Evolutionary conservation across 2,888 invertebrate species (phyloP).

Genomic region (Acleris sparsana): DNA sequence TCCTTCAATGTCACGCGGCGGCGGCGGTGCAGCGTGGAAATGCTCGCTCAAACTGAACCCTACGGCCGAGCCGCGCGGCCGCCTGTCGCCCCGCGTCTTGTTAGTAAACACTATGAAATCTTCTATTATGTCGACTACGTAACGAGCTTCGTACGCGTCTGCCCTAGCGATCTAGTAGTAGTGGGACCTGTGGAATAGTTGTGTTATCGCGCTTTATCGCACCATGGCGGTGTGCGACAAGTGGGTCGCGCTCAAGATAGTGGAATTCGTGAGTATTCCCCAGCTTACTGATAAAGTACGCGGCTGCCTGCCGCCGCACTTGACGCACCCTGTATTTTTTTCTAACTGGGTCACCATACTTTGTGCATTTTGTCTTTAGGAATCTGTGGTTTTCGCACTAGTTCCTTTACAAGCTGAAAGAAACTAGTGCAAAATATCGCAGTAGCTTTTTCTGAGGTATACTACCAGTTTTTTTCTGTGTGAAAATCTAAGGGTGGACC

Average conservation of each 20-base stretch:
- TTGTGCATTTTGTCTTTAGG: too few species aligned
- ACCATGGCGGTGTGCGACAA: conserved; percentile 78
- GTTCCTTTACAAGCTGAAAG: too few species aligned
- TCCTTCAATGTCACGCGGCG: conserved; percentile 64
- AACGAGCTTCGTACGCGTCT: conserved; percentile 33
- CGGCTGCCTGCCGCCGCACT: conserved; percentile 1
- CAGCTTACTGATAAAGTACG: conserved; percentile 21
- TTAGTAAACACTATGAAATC: conserved; percentile 42
- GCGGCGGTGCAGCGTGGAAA: conserved; percentile 54
- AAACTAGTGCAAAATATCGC: too few species aligned
- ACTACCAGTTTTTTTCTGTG: too few species aligned
- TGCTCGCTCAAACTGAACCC: conserved; percentile 63
- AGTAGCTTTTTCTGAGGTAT: too few species aligned
- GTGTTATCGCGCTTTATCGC: conserved; percentile 45
- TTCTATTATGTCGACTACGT: conserved; percentile 53
- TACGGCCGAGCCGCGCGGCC: conserved; percentile 65
- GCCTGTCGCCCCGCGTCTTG: conserved; percentile 44
- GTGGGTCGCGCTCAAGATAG: conserved; percentile 82
- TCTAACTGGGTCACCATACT: too few species aligned
- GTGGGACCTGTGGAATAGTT: conserved; percentile 8
- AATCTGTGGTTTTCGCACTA: too few species aligned
- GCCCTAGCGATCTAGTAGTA: conserved; percentile 20
- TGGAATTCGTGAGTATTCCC: conserved; percentile 76
- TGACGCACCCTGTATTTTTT: not conserved
- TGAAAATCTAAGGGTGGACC: too few species aligned